A percentile compares a stretch with the other conserved stretches of the same genome.
phyloP scores from a whole-genome alignment of 2,797 vertebrate species.

The Rhyacichthys aspro region DNA sequence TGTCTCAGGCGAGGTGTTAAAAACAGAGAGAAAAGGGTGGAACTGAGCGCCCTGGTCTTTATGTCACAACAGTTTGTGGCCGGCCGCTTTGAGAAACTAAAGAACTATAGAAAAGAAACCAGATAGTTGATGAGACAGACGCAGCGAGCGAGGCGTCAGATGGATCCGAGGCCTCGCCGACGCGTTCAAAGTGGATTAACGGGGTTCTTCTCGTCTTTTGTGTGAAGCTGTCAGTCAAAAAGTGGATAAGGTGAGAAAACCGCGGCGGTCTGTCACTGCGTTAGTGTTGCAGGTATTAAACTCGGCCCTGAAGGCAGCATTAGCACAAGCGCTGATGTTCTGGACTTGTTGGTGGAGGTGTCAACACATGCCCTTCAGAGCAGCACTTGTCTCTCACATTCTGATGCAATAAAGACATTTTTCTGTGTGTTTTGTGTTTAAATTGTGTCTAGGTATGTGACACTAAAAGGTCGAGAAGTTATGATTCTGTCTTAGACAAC shows the following conservation, averaged over 20 bases:
- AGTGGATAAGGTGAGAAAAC: slow-evolving; percentile 49
- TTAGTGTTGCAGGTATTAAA: slow-evolving; percentile 53
- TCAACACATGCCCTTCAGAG: slow-evolving; percentile 57
- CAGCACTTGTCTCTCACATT: background rate
- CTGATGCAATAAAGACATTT: background rate
- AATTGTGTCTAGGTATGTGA: background rate
- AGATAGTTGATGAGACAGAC: slow-evolving; percentile 11
- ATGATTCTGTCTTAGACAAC: too few species aligned
- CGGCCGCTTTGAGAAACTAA: slow-evolving; percentile 38
- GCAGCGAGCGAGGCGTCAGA: slow-evolving; percentile 8
- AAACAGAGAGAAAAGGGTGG: slow-evolving; percentile 56
- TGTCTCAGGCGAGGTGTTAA: slow-evolving; percentile 52
- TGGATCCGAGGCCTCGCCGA: slow-evolving; percentile 6
- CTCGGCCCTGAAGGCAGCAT: slow-evolving; percentile 58
- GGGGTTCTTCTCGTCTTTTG: slow-evolving; percentile 17
- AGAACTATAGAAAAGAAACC: slow-evolving; percentile 47
- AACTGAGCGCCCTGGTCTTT: slow-evolving; percentile 17
- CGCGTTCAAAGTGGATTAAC: slow-evolving; percentile 30
- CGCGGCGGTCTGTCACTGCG: slow-evolving; percentile 44
- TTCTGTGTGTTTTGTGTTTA: background rate
- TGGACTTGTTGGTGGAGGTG: slow-evolving; percentile 51
- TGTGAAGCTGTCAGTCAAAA: slow-evolving; percentile 55
- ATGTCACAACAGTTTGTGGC: slow-evolving; percentile 8
- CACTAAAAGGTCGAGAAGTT: too few species aligned
- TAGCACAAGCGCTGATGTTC: slow-evolving; percentile 41